Evolutionary conservation across 2,888 invertebrate species (phyloP).

Genomic region (Pseudanteris insignis): DNA sequence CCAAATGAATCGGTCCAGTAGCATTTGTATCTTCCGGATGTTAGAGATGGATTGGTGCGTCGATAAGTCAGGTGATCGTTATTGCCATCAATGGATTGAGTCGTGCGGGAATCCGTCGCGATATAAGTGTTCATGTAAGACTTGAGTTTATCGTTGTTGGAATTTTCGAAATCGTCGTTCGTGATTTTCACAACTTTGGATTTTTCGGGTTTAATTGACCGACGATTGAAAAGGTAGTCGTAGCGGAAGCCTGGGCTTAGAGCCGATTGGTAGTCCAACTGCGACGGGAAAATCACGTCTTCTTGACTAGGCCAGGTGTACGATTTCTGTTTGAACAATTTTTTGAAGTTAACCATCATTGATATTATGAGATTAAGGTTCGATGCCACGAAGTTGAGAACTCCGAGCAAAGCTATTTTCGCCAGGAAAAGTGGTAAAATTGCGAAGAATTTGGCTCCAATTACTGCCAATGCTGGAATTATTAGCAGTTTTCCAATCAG

Average conservation of each 20-base stretch:
- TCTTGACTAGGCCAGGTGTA: constrained; percentile 30
- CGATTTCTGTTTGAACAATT: constrained; percentile 41
- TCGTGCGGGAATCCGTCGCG: too few species aligned
- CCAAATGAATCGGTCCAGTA: constrained; percentile 24
- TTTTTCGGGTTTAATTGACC: constrained; percentile 28
- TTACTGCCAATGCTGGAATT: constrained; percentile 55
- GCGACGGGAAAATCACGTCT: constrained; percentile 13
- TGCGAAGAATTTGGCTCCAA: constrained; percentile 56
- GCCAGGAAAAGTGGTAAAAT: constrained; percentile 57
- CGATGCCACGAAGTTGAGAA: constrained; percentile 56
- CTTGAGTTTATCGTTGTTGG: too few species aligned
- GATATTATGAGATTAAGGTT: constrained; percentile 57
- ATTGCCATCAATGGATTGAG: constrained; percentile 21
- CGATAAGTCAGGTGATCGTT: constrained; percentile 17
- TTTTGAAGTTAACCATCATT: constrained; percentile 50
- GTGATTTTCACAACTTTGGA: constrained; percentile 7
- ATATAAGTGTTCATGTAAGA: too few species aligned
- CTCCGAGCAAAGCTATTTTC: constrained; percentile 54
- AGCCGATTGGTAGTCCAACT: constrained; percentile 18
- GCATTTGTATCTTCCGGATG: constrained; percentile 27
- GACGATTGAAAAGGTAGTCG: constrained; percentile 33
- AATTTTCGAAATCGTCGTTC: constrained; percentile 15
- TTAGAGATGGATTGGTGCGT: constrained; percentile 2
- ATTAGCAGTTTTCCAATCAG: constrained; percentile 50
- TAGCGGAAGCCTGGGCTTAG: constrained; percentile 17